Evolutionary conservation across 2,113 vertebrate species (phyloP).

Genomic region (Neotragus moschatus): DNA sequence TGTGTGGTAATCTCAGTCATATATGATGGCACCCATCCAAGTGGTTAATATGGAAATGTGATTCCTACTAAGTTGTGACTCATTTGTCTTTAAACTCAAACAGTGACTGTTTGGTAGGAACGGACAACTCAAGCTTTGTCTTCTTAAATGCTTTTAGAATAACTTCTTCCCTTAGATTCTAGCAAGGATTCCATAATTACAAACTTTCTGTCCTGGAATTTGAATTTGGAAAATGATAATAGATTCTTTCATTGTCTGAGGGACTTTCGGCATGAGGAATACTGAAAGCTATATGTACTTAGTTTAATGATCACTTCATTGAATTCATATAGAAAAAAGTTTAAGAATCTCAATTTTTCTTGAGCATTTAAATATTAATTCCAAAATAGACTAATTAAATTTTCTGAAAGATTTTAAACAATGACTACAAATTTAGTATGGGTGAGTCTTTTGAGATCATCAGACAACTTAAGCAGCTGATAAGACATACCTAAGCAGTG

Average conservation of each 20-base stretch:
- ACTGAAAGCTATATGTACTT: not conserved
- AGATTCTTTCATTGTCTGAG: not conserved
- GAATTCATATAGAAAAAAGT: slow-evolving; percentile 15
- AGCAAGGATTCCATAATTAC: not conserved
- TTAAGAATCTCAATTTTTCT: not conserved
- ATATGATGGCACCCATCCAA: not conserved
- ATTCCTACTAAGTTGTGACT: not conserved
- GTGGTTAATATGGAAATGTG: not conserved
- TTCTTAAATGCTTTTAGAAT: not conserved
- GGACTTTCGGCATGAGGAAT: not conserved
- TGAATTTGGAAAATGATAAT: not conserved
- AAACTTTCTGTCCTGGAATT: slow-evolving; percentile 6
- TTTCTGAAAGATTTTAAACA: slow-evolving; percentile 32
- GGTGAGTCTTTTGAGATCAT: not conserved
- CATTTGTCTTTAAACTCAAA: slow-evolving; percentile 24
- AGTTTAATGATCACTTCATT: slow-evolving; percentile 22
- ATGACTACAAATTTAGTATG: not conserved
- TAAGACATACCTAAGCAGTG: not conserved
- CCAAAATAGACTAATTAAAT: not conserved
- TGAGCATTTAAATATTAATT: slow-evolving; percentile 18
- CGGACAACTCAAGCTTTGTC: not conserved
- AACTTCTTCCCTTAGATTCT: slow-evolving; percentile 9
- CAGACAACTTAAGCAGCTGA: not conserved
- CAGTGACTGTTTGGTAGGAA: not conserved
- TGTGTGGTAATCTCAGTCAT: not conserved